Conservation (phyloP, 2,797 vertebrate genomes). For the Trachops cirrhosus region DNA sequence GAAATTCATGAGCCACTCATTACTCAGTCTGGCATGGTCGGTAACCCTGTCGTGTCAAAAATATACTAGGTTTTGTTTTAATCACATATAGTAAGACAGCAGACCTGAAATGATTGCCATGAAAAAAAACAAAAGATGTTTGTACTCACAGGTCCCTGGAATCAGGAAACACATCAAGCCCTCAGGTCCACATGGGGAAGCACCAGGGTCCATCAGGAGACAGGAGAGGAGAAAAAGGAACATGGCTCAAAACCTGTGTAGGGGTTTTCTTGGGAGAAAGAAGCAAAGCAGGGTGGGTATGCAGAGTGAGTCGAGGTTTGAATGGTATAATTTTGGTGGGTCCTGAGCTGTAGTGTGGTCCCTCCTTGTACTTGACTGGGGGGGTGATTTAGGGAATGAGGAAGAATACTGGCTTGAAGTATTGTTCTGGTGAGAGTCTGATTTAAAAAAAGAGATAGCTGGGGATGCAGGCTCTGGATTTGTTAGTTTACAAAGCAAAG, state of each 20-base stretch:
- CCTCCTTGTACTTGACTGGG: background rate
- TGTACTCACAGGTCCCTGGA: background rate
- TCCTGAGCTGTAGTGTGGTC: background rate
- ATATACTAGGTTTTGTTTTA: background rate
- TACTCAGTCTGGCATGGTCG: background rate
- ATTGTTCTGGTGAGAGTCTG: background rate
- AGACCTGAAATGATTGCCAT: background rate
- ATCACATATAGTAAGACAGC: background rate
- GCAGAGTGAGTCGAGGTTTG: background rate
- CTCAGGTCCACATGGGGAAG: background rate
- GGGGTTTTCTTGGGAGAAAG: background rate
- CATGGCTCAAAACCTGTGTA: rapidly evolving
- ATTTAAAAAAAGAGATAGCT: background rate
- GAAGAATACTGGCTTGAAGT: background rate
- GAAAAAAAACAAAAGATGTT: background rate
- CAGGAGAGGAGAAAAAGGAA: background rate
- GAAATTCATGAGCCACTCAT: too few relatives aligned
- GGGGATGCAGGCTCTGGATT: background rate
- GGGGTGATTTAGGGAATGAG: background rate
- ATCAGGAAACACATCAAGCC: background rate
- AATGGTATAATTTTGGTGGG: background rate
- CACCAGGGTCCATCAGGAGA: background rate
- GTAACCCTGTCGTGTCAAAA: background rate
- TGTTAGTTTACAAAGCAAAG: background rate
- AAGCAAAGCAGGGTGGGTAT: background rate